Evolutionary conservation across 2,113 vertebrate genomes (phyloP).

Genomic region (Lepisosteus oculatus): DNA sequence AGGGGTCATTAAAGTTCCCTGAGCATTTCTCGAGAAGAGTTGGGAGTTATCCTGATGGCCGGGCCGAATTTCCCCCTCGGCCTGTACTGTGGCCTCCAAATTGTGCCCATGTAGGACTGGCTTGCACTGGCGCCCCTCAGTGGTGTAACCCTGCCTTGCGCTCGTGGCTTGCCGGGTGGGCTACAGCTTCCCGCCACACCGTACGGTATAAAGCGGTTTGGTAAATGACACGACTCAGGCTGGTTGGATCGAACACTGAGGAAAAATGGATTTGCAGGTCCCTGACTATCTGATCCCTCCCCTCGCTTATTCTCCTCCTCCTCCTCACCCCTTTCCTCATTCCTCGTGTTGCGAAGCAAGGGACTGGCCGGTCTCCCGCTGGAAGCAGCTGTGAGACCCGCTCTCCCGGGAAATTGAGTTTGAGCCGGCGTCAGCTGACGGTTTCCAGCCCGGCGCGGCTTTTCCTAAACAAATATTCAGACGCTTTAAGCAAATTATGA

Average conservation of each 20-base stretch:
- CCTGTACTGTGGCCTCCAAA: too few relatives aligned
- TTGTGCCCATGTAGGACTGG: too few relatives aligned
- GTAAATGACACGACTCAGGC: too few relatives aligned
- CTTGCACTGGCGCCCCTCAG: too few relatives aligned
- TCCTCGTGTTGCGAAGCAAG: background rate
- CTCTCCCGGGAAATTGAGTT: slow-evolving; percentile 54
- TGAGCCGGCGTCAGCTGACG: slow-evolving; percentile 50
- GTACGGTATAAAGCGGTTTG: too few relatives aligned
- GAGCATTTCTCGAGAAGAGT: too few relatives aligned
- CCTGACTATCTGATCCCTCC: background rate
- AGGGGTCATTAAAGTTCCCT: too few relatives aligned
- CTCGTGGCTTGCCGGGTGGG: too few relatives aligned
- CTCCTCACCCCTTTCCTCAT: background rate
- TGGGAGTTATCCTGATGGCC: too few relatives aligned
- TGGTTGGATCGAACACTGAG: background rate
- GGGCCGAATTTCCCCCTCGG: too few relatives aligned
- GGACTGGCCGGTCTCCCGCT: slow-evolving; percentile 22
- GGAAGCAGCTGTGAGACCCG: slow-evolving; percentile 19
- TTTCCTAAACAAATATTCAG: slow-evolving; percentile 59
- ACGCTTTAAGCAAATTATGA: slow-evolving; percentile 54
- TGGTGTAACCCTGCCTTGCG: too few relatives aligned
- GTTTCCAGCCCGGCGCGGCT: slow-evolving; percentile 44
- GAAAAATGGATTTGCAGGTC: background rate
- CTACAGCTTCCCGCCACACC: too few relatives aligned
- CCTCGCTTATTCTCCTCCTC: background rate